A percentile compares a stretch with the other conserved stretches of the same genome.
Evolutionary conservation across 2,888 invertebrate genomes (phyloP).

Genomic region (Nymphalis polychloros): DNA sequence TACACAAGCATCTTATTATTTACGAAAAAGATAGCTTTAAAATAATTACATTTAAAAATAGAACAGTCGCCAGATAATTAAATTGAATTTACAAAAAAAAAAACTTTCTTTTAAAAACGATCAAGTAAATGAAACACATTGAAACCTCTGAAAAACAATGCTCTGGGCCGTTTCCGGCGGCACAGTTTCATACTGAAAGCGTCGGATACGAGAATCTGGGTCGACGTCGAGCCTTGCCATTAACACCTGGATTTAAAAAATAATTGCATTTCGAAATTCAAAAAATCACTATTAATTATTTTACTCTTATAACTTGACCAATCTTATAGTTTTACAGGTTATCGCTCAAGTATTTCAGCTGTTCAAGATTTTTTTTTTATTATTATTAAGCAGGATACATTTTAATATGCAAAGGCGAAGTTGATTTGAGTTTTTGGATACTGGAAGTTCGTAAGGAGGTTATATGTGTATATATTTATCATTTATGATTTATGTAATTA

Average conservation of each 20-base stretch:
- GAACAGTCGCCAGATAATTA: background rate
- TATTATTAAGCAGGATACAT: too few relatives aligned
- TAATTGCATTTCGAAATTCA: conserved; percentile 18
- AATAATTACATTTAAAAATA: conserved; percentile 2
- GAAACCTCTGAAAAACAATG: conserved; percentile 28
- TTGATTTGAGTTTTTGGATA: too few relatives aligned
- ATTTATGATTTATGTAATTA: too few relatives aligned
- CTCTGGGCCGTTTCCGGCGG: conserved; percentile 19
- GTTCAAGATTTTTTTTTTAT: too few relatives aligned
- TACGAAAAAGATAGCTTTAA: background rate
- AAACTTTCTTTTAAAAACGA: conserved; percentile 7
- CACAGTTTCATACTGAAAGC: conserved; percentile 27
- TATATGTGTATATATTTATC: too few relatives aligned
- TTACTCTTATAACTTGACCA: background rate
- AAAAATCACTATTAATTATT: conserved; percentile 5
- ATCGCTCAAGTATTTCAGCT: too few relatives aligned
- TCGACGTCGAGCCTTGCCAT: conserved; percentile 19
- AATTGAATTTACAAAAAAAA: background rate
- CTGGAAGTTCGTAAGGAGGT: too few relatives aligned
- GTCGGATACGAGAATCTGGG: conserved; percentile 23
- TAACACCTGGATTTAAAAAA: conserved; percentile 26
- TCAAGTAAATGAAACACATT: conserved; percentile 26
- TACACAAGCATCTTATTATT: too few relatives aligned
- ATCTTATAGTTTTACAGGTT: background rate
- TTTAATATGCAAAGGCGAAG: too few relatives aligned